Evolutionary conservation across 2,888 invertebrate species (phyloP).

Genomic region (Parnassius orleans): DNA sequence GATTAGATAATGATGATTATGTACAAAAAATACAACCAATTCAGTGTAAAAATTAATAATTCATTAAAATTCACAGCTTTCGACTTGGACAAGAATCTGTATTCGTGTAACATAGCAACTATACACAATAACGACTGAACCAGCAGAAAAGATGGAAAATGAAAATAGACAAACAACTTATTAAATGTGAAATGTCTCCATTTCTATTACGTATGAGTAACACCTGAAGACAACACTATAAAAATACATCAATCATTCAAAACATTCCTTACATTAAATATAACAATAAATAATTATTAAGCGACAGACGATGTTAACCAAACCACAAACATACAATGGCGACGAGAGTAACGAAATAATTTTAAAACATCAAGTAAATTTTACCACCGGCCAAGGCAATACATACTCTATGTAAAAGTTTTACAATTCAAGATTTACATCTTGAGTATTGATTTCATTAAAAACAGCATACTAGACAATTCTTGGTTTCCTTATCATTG

Average conservation of each 20-base stretch:
- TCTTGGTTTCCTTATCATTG: no score
- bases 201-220: slow-evolving; percentile 14
- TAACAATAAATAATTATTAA: slow-evolving; percentile 15
- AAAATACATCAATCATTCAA: slow-evolving; percentile 16
- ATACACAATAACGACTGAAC: no score
- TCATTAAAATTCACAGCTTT: no score
- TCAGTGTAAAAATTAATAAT: no score
- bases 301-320: slow-evolving; percentile 1
- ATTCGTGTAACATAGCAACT: no score
- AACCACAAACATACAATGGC: slow-evolving; percentile 6
- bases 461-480: no score
- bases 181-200: background rate
- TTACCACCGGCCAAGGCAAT: background rate
- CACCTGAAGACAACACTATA: slow-evolving; percentile 16
- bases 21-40: no score
- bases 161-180: background rate
- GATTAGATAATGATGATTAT: no score
- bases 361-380: slow-evolving; percentile 3
- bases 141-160: background rate
- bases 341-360: background rate
- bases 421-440: no score
- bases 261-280: slow-evolving; percentile 20
- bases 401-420: no score
- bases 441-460: no score
- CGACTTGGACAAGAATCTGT: no score